Percentiles rank a stretch among this genome's conserved stretches.
Conservation (phyloP, 2,888 invertebrate species). For the Graphium colonna region DNA sequence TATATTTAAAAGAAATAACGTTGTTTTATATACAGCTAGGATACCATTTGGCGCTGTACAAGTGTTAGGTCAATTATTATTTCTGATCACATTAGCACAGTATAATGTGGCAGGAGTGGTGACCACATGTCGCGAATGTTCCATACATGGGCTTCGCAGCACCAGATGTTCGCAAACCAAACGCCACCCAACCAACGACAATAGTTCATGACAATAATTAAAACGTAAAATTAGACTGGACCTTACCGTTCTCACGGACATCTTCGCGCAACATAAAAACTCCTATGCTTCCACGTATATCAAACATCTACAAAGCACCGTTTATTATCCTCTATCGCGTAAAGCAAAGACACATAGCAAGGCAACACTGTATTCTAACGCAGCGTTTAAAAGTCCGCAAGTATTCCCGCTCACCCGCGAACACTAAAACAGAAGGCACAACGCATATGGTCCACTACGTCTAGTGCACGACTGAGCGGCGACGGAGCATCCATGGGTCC, state of each 20-base stretch:
- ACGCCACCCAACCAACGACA: conserved; percentile 45
- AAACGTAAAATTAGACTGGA: background rate
- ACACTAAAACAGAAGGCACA: conserved; percentile 68
- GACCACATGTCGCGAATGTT: conserved; percentile 64
- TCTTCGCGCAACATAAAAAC: conserved; percentile 16
- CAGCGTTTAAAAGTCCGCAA: conserved; percentile 40
- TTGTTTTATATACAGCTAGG: no score
- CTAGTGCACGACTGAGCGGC: conserved; percentile 60
- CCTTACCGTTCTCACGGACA: conserved; percentile 24
- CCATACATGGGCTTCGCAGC: conserved; percentile 55
- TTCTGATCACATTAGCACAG: conserved; percentile 30
- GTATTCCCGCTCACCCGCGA: conserved; percentile 48
- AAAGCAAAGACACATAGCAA: conserved; percentile 78
- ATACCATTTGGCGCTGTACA: background rate
- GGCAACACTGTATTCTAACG: conserved; percentile 70
- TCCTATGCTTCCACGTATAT: conserved; percentile 25
- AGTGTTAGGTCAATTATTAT: conserved; percentile 33
- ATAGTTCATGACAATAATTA: background rate
- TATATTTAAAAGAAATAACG: no score
- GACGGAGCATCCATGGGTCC: background rate
- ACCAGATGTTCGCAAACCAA: conserved; percentile 68
- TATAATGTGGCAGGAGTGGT: conserved; percentile 50
- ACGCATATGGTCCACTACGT: conserved; percentile 71
- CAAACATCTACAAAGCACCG: conserved; percentile 62
- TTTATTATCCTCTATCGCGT: conserved; percentile 67